Evolutionary conservation across 2,797 vertebrate genomes (phyloP).

Genomic region (Syndactyla subalaris): DNA sequence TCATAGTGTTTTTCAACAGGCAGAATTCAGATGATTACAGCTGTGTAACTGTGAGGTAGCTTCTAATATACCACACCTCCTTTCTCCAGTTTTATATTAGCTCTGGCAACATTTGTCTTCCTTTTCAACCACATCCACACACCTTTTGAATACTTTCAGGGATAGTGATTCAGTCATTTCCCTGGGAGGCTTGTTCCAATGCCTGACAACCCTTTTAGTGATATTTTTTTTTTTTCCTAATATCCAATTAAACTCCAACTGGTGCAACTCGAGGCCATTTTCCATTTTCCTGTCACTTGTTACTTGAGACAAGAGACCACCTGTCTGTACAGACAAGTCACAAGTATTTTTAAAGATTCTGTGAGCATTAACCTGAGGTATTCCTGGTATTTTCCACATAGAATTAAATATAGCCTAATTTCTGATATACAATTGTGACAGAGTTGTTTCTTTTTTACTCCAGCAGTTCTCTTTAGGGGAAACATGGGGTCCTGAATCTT

Average conservation of each 20-base stretch:
- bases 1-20: not conserved
- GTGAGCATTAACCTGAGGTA: too few relatives aligned
- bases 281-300: not conserved
- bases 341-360: not conserved
- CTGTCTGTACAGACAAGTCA: not conserved
- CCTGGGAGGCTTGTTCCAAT: not conserved
- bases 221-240: not conserved
- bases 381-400: too few relatives aligned
- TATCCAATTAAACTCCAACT: not conserved
- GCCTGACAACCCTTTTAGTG: not conserved
- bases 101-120: not conserved
- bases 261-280: not conserved
- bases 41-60: not conserved
- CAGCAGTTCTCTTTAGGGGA: too few relatives aligned
- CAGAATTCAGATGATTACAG: not conserved
- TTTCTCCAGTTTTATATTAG: not conserved
- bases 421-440: too few relatives aligned
- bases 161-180: not conserved
- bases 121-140: not conserved
- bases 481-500: too few relatives aligned
- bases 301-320: not conserved
- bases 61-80: not conserved
- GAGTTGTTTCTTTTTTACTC: too few relatives aligned
- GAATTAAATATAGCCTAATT: too few relatives aligned
- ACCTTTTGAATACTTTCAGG: not conserved